These are phyloP conservation scores for Eumaeus atala DNA, from an alignment of 1,140 invertebrate genomes.

Conservation along the genomic window DNA sequence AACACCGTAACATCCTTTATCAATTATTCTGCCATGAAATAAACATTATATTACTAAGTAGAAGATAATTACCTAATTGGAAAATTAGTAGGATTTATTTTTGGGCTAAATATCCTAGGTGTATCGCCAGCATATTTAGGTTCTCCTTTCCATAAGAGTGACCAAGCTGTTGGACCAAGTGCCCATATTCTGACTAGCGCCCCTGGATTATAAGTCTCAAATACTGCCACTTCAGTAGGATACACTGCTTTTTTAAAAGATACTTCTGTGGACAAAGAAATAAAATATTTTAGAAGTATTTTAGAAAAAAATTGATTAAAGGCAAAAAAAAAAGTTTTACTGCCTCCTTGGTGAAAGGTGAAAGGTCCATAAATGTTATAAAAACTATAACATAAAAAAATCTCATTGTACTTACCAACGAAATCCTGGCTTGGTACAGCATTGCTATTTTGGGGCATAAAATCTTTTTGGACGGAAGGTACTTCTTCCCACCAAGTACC, in stretches of 20 bases:
- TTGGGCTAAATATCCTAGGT: conserved; percentile 85
- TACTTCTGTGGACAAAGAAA: conserved; percentile 75
- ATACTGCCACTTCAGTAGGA: conserved; percentile 85
- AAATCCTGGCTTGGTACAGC: conserved; percentile 86
- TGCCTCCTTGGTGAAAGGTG: too few species aligned
- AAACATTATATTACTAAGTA: neutral
- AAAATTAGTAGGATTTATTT: conserved; percentile 77
- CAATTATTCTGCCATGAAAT: neutral
- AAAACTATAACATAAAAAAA: too few species aligned
- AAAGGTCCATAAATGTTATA: too few species aligned
- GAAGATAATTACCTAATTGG: conserved; percentile 76
- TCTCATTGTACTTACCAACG: conserved; percentile 77
- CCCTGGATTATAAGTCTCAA: conserved; percentile 93
- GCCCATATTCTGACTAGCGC: conserved; percentile 89
- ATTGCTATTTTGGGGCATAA: conserved; percentile 83
- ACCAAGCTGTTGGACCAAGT: conserved; percentile 76
- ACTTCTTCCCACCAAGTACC: conserved; percentile 91
- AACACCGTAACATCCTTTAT: too few species aligned
- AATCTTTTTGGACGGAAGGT: conserved; percentile 80
- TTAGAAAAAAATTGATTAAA: neutral
- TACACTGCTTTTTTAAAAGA: conserved; percentile 84
- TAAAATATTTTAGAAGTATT: neutral
- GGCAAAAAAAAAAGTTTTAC: neutral
- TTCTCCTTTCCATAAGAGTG: conserved; percentile 83
- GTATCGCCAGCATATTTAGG: conserved; percentile 78